phyloP scores from a whole-genome alignment of 1,140 invertebrate genomes.

The Zaprionus africanus region DNA sequence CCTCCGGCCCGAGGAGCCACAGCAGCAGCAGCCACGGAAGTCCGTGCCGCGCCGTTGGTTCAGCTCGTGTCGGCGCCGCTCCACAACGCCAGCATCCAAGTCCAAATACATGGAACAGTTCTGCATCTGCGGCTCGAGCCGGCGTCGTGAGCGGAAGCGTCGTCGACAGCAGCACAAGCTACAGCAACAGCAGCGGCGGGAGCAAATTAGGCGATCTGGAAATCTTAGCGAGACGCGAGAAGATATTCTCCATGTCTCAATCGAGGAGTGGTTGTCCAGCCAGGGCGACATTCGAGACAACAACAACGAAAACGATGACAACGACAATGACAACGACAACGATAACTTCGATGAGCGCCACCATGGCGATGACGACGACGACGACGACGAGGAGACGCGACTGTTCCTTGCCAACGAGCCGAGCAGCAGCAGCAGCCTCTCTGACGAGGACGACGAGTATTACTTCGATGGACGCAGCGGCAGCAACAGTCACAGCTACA shows the following conservation, averaged over 20 bases:
- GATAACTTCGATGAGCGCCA: constrained; percentile 44
- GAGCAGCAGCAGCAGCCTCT: constrained; percentile 75
- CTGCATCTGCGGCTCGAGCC: constrained; percentile 78
- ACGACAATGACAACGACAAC: constrained; percentile 51
- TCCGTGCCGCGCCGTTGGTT: constrained; percentile 66
- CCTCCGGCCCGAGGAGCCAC: constrained; percentile 41
- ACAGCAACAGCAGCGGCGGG: constrained; percentile 74
- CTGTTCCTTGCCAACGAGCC: constrained; percentile 65
- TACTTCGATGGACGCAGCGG: constrained; percentile 77
- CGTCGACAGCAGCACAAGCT: constrained; percentile 68
- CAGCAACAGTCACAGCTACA: constrained; percentile 49
- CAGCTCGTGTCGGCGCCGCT: constrained; percentile 67
- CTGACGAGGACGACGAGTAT: constrained; percentile 82
- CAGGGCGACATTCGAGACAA: constrained; percentile 69
- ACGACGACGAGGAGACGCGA: constrained; percentile 59
- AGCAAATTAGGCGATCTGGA: constrained; percentile 84
- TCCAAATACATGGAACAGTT: constrained; percentile 83
- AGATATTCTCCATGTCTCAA: constrained; percentile 85
- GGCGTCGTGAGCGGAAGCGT: constrained; percentile 66
- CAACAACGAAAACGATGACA: constrained; percentile 34
- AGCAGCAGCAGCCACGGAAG: constrained; percentile 74
- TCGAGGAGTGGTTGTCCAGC: constrained; percentile 84
- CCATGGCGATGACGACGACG: constrained; percentile 30
- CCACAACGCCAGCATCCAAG: constrained; percentile 64
- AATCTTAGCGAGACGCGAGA: constrained; percentile 85